Base-by-base conservation (phyloP, 2,113 vertebrate genomes). In the Podiceps cristatus region DNA sequence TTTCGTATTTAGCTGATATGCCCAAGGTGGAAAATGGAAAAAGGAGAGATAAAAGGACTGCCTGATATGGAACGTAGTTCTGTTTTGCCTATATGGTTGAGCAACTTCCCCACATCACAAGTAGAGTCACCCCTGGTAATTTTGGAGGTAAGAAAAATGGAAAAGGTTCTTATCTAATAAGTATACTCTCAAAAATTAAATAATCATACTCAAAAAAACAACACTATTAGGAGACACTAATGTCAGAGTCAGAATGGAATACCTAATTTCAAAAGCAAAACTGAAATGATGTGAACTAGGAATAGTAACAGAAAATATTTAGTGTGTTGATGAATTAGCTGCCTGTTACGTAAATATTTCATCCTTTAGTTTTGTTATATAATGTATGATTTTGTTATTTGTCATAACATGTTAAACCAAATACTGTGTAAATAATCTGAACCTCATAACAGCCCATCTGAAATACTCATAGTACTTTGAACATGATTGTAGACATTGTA, bases 351-450 rank as follows among this genome's bases (percentile, higher is more conserved):
- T 2, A 35, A 52, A 56, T 17, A 4, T 86, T 96, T 75, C 42
- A 28, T 56, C 23, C 44, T 93, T 56, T 44, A 18, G 50, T 91
- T 96, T 96, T 71, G 22, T 83, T 94, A 67, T 24, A 68, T 44
- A 62, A 47, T 69, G 23, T 59, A 25, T 67, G 16, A 18, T 82
- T 95, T 58, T 88, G 74, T 93, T 73, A 90, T 89, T 94, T 90
- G 85, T 95, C 60, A 59, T 59, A 86, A 50, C 31, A 83, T 59
- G 44, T 23, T 74, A 85, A 63, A 27, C 4, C 53, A 75, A 96
- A 74, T 29, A 88, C 8, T 33, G 8, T 49, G 15, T 44, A 55
- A 90, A 93, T 86, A 83, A 52, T 40, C 25, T 35, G 25, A 75
- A 66, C 17, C 28, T 81, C 2, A 0, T 35, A 89, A 45, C 1